These are phyloP conservation scores for Oreortyx pictus DNA, from an alignment of 2,797 vertebrate species.

Conservation along the genomic window DNA sequence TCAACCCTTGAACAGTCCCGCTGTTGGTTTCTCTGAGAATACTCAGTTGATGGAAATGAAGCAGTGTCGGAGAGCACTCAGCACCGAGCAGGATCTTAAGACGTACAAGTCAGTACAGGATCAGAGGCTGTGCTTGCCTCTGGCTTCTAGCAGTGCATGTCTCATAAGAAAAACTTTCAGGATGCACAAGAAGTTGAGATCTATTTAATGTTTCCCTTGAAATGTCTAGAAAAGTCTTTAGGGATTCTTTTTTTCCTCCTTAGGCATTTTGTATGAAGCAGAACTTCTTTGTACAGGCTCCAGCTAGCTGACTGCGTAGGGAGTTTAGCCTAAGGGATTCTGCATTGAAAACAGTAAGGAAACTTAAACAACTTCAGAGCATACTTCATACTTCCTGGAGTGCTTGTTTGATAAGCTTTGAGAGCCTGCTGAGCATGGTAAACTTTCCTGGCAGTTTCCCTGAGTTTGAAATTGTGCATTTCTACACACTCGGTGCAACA, in stretches of 20 bases:
- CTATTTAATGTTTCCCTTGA: conserved; percentile 24
- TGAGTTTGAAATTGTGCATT: background rate
- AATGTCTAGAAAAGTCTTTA: conserved; percentile 25
- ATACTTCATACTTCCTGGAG: conserved; percentile 35
- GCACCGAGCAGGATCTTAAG: background rate
- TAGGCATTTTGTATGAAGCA: conserved; percentile 16
- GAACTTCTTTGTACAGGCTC: conserved; percentile 49
- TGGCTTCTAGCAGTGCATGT: background rate
- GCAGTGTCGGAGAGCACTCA: background rate
- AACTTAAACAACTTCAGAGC: conserved; percentile 29
- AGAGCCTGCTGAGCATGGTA: conserved; percentile 42
- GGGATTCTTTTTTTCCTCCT: background rate
- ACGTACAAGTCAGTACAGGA: background rate
- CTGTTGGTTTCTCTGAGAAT: background rate
- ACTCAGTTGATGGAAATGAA: background rate
- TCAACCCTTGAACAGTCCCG: background rate
- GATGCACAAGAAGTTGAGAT: background rate
- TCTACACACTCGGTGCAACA: background rate
- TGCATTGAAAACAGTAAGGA: conserved; percentile 38
- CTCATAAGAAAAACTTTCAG: background rate
- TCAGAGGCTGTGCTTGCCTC: background rate
- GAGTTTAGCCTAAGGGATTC: conserved; percentile 42
- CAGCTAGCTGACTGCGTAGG: conserved; percentile 37
- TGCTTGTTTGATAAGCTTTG: conserved; percentile 53
- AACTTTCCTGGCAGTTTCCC: conserved; percentile 33